Base-by-base conservation (phyloP, 2,113 vertebrate species). In the Callionymus lyra region DNA sequence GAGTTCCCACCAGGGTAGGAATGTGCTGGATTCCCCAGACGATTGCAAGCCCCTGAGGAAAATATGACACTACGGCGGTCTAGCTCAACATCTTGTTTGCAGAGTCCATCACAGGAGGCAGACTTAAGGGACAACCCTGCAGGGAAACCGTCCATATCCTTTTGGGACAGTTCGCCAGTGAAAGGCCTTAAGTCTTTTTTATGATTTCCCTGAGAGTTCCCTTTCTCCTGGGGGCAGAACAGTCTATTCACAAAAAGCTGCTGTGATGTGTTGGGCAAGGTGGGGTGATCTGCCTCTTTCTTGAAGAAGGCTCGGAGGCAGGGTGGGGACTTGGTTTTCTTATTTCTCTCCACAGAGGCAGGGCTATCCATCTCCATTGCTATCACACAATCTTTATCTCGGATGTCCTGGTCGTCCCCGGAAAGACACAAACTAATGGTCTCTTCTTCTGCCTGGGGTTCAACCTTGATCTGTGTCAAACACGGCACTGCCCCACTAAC, bases 51-150 rank as follows among this genome's bases (percentile, higher is more conserved):
- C 12, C 89, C 92, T 47, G 92, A 90, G 80, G 94, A 97, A 82
- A 98, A 98, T 82, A 98, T 98, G 72, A 98, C 95, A 33, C 92
- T 98, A 73, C 90, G 91, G 62, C 95, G 91, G 83, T 98, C 95
- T 42, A 91, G 79, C 71, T 98, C 95, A 32, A 80, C 81, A 77
- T 98, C 95, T 81, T 93, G 91, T 75, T 94, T 98, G 80, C 91
- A 97, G 56, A 91, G 84, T 31, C 86, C 85, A 55, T 98, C 92
- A 54, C 90, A 89, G 65, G 90, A 89, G 16, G 88, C 80, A 8
- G 88, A 85, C 75, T 87, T 91, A 73, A 91, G 86, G 4, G 91
- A 87, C 4, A 92, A 89, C 66, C 87, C 88, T 65, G 85, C 77
- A 3, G 88, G 80, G 85, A 93, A 92, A 77, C 64, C 80, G 59